Base-by-base conservation (phyloP, 2,113 vertebrate species). In the Xyliphius kryptos region DNA sequence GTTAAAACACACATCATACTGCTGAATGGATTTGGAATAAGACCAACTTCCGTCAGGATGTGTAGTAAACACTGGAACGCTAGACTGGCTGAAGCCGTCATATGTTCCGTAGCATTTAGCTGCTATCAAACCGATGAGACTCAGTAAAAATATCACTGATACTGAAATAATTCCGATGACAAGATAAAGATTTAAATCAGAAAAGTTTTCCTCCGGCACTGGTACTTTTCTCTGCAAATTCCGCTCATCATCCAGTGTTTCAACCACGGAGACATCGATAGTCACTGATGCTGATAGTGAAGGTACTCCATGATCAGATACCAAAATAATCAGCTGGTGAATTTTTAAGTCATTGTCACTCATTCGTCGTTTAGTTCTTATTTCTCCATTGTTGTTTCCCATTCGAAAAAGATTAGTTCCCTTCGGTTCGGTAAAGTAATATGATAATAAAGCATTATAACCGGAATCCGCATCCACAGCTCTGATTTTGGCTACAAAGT, bases 251-350 rank as follows among this genome's bases (percentile, higher is more conserved):
- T 11, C 36, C 13, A 36, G 20, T 3, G n/a, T 41, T 15, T 62
- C 60, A 21, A 80, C 83, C 72, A 90, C 70, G 20, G 84, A 70
- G 50, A 90, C 71, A 15, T 79, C 80, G 69, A 89, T 55, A 0
- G 82, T 81, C 12, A 87, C 72, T 0, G 83, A 85, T 9, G 87
- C 80, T 21, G 88, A 89, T 2, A 89, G 86, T 0, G 87, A 67
- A 0, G 87, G 86, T 0, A 90, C 80, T 43, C 89, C 86, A 0
- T 76, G 84, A 69, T 90, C 89, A 59, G 1, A 79, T 54, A 90
- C 85, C 57, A 85, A 56, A 14, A 89, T 64, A 0, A 87, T 78
- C 52, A 89, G 77, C 26, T 76, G 86, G 62, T 90, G 83, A 57
- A 79, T 86, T 69, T 83, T 72, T 32, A 76, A 71, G 53, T 90